A percentile compares a stretch with the other conserved stretches of the same genome.
Evolutionary conservation across 2,888 invertebrate species (phyloP).

Genomic region (Ceriagrion tenellum): DNA sequence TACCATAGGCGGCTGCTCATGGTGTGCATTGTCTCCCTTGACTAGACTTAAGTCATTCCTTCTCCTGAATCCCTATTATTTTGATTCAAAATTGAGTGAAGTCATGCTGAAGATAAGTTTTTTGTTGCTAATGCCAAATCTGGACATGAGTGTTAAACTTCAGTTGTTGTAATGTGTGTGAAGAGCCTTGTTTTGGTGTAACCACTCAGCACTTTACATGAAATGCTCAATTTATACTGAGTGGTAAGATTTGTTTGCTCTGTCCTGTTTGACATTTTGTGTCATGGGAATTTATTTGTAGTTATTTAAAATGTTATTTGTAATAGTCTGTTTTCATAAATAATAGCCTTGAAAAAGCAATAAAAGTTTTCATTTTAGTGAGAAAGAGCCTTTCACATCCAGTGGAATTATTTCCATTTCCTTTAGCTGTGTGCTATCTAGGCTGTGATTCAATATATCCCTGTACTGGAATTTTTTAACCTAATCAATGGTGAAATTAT

Average conservation of each 20-base stretch:
- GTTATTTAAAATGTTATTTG: slow-evolving; percentile 33
- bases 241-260: background rate
- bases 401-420: too few relatives aligned
- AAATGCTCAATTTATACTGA: background rate
- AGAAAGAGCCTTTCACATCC: too few relatives aligned
- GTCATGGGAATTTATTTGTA: slow-evolving; percentile 19
- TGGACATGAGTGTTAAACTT: background rate
- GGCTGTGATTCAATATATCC: too few relatives aligned
- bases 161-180: background rate
- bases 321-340: slow-evolving; percentile 48
- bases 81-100: background rate
- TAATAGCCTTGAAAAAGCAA: background rate
- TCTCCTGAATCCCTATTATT: background rate
- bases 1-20: background rate
- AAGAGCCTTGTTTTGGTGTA: background rate
- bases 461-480: too few relatives aligned
- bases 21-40: background rate
- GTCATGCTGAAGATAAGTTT: background rate
- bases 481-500: too few relatives aligned
- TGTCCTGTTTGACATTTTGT: background rate
- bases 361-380: background rate
- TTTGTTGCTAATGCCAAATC: background rate
- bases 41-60: background rate
- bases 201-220: background rate
- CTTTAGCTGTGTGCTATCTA: too few relatives aligned